A percentile compares a stretch with the other conserved stretches of the same genome.
Conservation (phyloP, 2,888 invertebrate genomes). For the Mystacides longicornis region DNA sequence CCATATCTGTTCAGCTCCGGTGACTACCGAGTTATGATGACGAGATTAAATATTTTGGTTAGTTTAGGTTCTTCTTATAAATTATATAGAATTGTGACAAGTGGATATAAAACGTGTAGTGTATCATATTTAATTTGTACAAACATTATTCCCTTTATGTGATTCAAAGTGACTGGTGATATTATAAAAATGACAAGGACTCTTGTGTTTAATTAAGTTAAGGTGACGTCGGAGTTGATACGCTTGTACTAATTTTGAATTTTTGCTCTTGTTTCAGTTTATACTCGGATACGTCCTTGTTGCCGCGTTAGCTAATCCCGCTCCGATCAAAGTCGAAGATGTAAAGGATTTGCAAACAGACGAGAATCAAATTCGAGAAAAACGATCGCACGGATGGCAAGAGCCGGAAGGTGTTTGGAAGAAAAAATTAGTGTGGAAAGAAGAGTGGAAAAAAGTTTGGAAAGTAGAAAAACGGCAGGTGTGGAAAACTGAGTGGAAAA, state of each 20-base stretch:
- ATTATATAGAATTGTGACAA: neutral
- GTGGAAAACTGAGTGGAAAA: slow-evolving; percentile 70
- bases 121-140: no score
- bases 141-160: no score
- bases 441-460: slow-evolving; percentile 72
- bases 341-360: slow-evolving; percentile 27
- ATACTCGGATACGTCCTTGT: slow-evolving; percentile 51
- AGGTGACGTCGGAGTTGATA: neutral
- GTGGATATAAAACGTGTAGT: no score
- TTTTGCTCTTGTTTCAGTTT: slow-evolving; percentile 52
- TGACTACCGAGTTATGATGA: slow-evolving; percentile 31
- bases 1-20: slow-evolving; percentile 3
- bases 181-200: neutral
- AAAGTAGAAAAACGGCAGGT: slow-evolving; percentile 65
- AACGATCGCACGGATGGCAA: slow-evolving; percentile 51
- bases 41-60: slow-evolving; percentile 26
- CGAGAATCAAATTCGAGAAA: slow-evolving; percentile 41
- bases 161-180: no score
- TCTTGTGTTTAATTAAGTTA: neutral
- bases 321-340: slow-evolving; percentile 34
- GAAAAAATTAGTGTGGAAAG: slow-evolving; percentile 77
- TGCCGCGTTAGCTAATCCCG: slow-evolving; percentile 36
- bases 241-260: no score
- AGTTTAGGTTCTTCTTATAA: neutral
- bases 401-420: slow-evolving; percentile 66